Conservation (phyloP, 2,113 vertebrate species). For the Erythrolamprus reginae region DNA sequence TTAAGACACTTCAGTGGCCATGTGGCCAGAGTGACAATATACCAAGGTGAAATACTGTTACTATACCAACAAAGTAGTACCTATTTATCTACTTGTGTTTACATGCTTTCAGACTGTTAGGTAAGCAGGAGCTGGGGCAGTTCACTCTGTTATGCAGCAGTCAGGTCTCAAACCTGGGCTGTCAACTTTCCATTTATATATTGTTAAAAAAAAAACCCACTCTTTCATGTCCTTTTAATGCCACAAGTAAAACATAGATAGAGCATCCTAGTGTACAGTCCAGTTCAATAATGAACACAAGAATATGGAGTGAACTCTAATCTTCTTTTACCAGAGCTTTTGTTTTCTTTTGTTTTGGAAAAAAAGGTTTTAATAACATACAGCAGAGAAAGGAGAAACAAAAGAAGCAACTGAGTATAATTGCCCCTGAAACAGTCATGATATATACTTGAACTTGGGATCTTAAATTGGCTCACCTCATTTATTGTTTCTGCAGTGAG, state of each 20-base stretch:
- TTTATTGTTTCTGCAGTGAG: background rate
- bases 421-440: background rate
- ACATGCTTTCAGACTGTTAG: background rate
- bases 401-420: background rate
- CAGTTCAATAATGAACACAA: background rate
- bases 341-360: background rate
- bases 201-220: background rate
- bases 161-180: background rate
- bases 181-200: background rate
- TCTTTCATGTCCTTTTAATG: background rate
- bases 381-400: background rate
- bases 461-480: background rate
- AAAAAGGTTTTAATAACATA: background rate
- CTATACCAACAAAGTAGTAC: background rate
- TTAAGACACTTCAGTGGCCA: background rate
- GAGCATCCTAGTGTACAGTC: background rate
- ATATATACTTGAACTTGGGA: background rate
- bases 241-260: background rate
- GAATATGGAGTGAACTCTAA: background rate
- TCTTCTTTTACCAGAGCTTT: background rate
- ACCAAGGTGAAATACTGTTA: background rate
- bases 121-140: background rate
- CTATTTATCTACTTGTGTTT: background rate
- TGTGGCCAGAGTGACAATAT: background rate
- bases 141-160: background rate